phyloP scores from a whole-genome alignment of 2,888 invertebrate species.

The Byasa hedistus region DNA sequence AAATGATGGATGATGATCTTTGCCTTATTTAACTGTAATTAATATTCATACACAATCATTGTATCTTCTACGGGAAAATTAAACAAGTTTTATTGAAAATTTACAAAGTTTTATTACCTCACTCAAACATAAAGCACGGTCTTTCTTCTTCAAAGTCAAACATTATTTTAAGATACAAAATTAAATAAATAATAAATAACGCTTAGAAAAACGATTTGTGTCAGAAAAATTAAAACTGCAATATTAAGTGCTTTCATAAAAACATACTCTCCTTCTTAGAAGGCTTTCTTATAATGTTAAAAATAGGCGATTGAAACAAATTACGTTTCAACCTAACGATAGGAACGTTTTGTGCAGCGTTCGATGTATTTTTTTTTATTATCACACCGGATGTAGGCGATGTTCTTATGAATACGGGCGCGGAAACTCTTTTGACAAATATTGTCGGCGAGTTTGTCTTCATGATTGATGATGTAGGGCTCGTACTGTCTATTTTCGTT shows the following conservation, averaged over 20 bases:
- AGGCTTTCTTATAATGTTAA: not conserved
- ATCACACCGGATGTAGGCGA: slow-evolving; percentile 9
- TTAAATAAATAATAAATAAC: slow-evolving; percentile 13
- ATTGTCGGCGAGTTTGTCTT: slow-evolving; percentile 12
- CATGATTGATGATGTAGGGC: slow-evolving; percentile 13
- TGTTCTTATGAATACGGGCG: slow-evolving; percentile 12
- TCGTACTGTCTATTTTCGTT: not conserved
- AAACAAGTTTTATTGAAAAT: too few species aligned
- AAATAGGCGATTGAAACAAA: not conserved
- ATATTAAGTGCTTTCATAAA: slow-evolving; percentile 2
- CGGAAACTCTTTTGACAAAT: slow-evolving; percentile 1
- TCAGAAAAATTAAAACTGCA: slow-evolving; percentile 4
- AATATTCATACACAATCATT: too few species aligned
- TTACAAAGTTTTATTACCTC: too few species aligned
- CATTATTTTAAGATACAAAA: not conserved
- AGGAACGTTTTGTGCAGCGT: not conserved
- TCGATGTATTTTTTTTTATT: slow-evolving; percentile 2
- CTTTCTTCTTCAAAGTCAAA: not conserved
- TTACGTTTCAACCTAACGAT: slow-evolving; percentile 16
- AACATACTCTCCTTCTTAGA: not conserved
- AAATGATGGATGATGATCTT: too few species aligned
- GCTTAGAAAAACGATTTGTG: not conserved
- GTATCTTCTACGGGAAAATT: too few species aligned
- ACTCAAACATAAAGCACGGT: too few species aligned
- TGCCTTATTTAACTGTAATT: too few species aligned